Evolutionary conservation across 2,113 vertebrate genomes (phyloP).

Genomic region (Pteronura brasiliensis): DNA sequence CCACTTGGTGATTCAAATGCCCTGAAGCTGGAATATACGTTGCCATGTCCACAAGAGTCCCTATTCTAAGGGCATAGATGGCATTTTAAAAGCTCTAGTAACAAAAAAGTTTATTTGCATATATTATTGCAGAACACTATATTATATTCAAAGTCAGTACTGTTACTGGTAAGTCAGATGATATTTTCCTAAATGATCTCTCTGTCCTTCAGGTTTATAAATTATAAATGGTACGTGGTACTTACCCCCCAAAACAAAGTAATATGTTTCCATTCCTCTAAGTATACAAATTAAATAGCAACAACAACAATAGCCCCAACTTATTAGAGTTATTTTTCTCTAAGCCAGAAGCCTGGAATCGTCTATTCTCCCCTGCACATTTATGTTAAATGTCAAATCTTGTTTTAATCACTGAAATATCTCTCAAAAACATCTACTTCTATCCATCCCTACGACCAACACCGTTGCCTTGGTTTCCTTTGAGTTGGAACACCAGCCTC

Average conservation of each 20-base stretch:
- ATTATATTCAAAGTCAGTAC: not conserved
- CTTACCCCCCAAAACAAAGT: not conserved
- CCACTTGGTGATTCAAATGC: not conserved
- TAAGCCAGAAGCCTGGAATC: not conserved
- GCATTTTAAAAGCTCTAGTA: not conserved
- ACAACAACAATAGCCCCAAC: not conserved
- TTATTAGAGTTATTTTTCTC: not conserved
- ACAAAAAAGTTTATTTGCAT: not conserved
- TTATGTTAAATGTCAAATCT: not conserved
- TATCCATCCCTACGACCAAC: not conserved
- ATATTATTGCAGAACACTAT: not conserved
- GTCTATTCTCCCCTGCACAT: not conserved
- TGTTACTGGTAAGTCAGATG: not conserved
- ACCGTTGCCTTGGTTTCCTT: not conserved
- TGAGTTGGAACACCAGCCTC: not conserved
- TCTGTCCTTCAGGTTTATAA: not conserved
- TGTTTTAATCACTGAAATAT: not conserved
- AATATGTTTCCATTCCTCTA: not conserved
- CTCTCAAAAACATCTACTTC: not conserved
- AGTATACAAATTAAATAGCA: not conserved
- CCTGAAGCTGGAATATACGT: not conserved
- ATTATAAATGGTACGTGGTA: not conserved
- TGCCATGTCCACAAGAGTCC: not conserved
- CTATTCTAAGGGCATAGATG: not conserved
- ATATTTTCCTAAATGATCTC: constrained; percentile 18